These are phyloP conservation scores for Mya arenaria DNA, from an alignment of 1,140 invertebrate genomes.

Conservation along the genomic window DNA sequence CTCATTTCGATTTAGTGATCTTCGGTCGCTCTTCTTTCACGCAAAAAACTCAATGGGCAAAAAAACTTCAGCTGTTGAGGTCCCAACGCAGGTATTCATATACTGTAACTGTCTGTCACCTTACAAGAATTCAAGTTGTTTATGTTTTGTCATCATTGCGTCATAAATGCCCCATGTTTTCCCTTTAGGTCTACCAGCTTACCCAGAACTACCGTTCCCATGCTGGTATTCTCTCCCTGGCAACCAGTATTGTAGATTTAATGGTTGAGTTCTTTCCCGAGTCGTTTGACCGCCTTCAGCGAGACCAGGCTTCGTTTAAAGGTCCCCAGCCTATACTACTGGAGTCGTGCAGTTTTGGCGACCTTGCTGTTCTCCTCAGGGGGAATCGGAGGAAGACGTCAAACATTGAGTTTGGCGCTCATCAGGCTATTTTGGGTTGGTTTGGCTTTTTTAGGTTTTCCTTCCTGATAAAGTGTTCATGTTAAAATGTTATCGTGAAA, in stretches of 20 bases:
- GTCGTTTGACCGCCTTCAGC: slow-evolving; percentile 68
- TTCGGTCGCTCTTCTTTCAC: slow-evolving; percentile 66
- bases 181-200: slow-evolving; percentile 60
- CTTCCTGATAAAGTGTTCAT: too few relatives aligned
- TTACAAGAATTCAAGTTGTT: too few relatives aligned
- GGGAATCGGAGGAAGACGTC: slow-evolving; percentile 59
- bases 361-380: slow-evolving; percentile 60
- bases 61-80: slow-evolving; percentile 48
- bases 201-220: slow-evolving; percentile 73
- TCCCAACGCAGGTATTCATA: slow-evolving; percentile 62
- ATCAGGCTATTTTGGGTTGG: slow-evolving; percentile 63
- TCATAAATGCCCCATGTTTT: too few relatives aligned
- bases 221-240: slow-evolving; percentile 66
- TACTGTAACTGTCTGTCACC: not conserved
- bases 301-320: slow-evolving; percentile 67
- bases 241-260: slow-evolving; percentile 68
- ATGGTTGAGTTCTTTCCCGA: slow-evolving; percentile 69
- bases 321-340: slow-evolving; percentile 71
- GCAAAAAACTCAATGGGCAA: slow-evolving; percentile 44
- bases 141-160: too few relatives aligned
- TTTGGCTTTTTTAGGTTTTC: too few relatives aligned
- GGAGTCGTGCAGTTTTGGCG: slow-evolving; percentile 62
- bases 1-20: slow-evolving; percentile 73
- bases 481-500: too few relatives aligned
- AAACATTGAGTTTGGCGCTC: slow-evolving; percentile 72